Percentiles rank a stretch among this genome's conserved stretches.
phyloP scores from a whole-genome alignment of 2,113 vertebrate genomes.

The Charadrius vociferus region DNA sequence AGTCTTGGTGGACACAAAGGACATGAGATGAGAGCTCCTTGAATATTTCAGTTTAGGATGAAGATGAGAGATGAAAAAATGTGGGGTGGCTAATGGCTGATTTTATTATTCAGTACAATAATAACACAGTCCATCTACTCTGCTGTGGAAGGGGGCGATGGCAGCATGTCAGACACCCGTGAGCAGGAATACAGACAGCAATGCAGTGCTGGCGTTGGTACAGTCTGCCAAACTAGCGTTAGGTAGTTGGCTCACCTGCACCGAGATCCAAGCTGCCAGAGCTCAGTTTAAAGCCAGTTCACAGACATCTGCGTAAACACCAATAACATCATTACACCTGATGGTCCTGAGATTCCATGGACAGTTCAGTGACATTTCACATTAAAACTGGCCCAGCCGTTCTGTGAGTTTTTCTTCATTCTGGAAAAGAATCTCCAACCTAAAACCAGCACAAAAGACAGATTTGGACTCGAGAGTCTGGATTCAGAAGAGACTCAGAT shows the following conservation, averaged over 20 bases:
- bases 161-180: not conserved
- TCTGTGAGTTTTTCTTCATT: not conserved
- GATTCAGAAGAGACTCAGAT: not conserved
- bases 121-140: not conserved
- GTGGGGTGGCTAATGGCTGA: not conserved
- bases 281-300: not conserved
- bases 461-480: not conserved
- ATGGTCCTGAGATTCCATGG: not conserved
- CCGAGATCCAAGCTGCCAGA: not conserved
- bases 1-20: not conserved
- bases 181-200: not conserved
- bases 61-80: not conserved
- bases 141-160: not conserved
- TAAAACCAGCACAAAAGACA: not conserved
- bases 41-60: not conserved
- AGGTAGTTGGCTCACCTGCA: not conserved
- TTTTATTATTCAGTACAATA: not conserved
- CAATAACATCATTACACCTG: not conserved
- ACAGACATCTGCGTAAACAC: not conserved
- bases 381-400: not conserved
- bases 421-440: not conserved
- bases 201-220: not conserved
- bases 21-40: not conserved
- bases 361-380: not conserved
- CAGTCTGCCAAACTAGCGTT: not conserved